Evolutionary conservation across 1,140 invertebrate genomes (phyloP), one percentile per base, ranked within the genome.

Genomic region (Saccostrea echinata): DNA sequence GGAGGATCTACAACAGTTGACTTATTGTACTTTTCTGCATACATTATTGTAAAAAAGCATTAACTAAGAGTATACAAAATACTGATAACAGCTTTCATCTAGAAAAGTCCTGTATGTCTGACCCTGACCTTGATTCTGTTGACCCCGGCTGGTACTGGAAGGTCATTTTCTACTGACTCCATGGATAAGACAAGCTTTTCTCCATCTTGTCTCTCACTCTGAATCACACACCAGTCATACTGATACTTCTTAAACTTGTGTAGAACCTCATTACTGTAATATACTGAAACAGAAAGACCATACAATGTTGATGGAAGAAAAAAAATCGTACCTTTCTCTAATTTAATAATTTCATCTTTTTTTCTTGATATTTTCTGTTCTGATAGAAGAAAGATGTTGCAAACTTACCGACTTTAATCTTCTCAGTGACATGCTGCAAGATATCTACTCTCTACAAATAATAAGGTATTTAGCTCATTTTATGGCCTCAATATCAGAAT

Each of bases 201-300:
- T 24, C 92, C 91, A 68, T 94, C 94, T 21, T 91, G 85, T 84
- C 93, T 88, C 88, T 94, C 94, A 84, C 91, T 92, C 81, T 94
- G 93, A 35, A 93, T 55, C 6, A 94, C 86, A 90, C 91, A 92
- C 87, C 93, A 91, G 86, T 94, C 94, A 90, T 91, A 93, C 61
- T 89, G 90, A 21, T 91, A 92, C 53, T 92, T 93, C 84, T 91
- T 92, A 82, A 94, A 92, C 85, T 94, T 87, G 85, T 93, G 91
- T 13, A 90, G 89, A 24, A 93, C 88, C 88, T 94, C 94, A 86
- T 94, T 93, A 88, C 93, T 93, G 33, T 92, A 91, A 84, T 94
- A 94, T 21, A 94, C 94, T 94, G 88, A 33, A 91, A 91, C 21
- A 51, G 43, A 86, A n/a, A 90, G 3, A 52, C 18, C 3, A 53